phyloP scores from a whole-genome alignment of 1,140 invertebrate genomes.

The Bradysia coprophila region DNA sequence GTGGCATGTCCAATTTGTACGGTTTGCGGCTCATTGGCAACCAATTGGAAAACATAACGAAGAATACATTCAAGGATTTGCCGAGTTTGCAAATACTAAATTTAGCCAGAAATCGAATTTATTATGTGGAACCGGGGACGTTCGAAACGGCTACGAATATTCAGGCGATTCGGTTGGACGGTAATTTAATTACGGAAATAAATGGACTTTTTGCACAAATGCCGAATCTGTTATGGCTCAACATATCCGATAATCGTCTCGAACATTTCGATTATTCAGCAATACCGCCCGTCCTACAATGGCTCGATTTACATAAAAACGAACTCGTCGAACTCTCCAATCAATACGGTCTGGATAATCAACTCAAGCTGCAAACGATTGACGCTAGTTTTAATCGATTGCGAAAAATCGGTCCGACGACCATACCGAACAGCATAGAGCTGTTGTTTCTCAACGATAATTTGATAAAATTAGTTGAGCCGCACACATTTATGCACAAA shows the following conservation, averaged over 20 bases:
- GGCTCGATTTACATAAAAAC: conserved; percentile 82
- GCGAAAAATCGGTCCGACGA: conserved; percentile 41
- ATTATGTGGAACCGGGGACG: conserved; percentile 58
- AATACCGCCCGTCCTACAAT: conserved; percentile 61
- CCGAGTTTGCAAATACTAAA: conserved; percentile 74
- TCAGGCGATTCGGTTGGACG: conserved; percentile 70
- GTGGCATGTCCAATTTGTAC: conserved; percentile 59
- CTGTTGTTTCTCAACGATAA: conserved; percentile 69
- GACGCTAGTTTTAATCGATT: conserved; percentile 72
- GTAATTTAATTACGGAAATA: conserved; percentile 68
- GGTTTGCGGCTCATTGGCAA: conserved; percentile 75
- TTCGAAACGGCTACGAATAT: conserved; percentile 63
- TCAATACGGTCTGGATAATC: conserved; percentile 45
- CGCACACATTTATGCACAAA: conserved; percentile 68
- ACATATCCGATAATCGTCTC: conserved; percentile 79
- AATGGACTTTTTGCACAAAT: conserved; percentile 69
- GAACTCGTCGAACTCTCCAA: conserved; percentile 64
- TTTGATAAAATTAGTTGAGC: conserved; percentile 54
- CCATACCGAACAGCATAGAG: conserved; percentile 59
- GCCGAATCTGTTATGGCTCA: conserved; percentile 67
- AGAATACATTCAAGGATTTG: conserved; percentile 58
- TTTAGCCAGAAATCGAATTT: conserved; percentile 68
- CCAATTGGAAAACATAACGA: conserved; percentile 67
- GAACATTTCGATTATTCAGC: conserved; percentile 80
- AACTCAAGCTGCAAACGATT: conserved; percentile 52